These are phyloP conservation scores for Sympetrum striolatum DNA, from an alignment of 2,888 invertebrate genomes.

Conservation along the genomic window DNA sequence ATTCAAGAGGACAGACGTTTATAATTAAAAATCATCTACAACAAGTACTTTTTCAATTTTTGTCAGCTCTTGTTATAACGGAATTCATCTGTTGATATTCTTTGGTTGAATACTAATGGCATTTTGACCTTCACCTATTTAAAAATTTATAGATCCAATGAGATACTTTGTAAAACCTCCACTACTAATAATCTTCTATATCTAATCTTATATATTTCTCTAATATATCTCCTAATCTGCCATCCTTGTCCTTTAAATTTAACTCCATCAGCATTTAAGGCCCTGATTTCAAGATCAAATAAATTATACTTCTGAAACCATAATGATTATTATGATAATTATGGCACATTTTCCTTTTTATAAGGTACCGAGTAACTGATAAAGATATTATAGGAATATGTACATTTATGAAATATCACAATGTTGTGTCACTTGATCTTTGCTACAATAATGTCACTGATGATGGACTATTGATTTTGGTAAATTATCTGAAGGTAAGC, in stretches of 20 bases:
- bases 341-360: constrained; percentile 45
- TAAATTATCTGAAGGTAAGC: constrained; percentile 52
- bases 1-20: no score
- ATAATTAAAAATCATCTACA: no score
- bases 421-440: constrained; percentile 64
- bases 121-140: no score
- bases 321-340: background rate
- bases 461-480: constrained; percentile 52
- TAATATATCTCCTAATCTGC: background rate
- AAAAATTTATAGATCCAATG: no score
- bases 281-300: background rate
- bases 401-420: constrained; percentile 60
- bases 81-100: background rate
- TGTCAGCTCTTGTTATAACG: no score
- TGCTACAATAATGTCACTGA: constrained; percentile 64
- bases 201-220: background rate
- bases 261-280: background rate
- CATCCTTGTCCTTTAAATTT: background rate
- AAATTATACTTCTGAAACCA: background rate
- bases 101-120: background rate
- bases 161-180: no score
- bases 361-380: constrained; percentile 60
- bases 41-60: background rate
- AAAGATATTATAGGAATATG: constrained; percentile 63
- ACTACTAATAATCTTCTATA: no score